A percentile compares a stretch with the other conserved stretches of the same genome.
Conservation (phyloP, 2,888 invertebrate species). For the Miltochrista miniata region DNA sequence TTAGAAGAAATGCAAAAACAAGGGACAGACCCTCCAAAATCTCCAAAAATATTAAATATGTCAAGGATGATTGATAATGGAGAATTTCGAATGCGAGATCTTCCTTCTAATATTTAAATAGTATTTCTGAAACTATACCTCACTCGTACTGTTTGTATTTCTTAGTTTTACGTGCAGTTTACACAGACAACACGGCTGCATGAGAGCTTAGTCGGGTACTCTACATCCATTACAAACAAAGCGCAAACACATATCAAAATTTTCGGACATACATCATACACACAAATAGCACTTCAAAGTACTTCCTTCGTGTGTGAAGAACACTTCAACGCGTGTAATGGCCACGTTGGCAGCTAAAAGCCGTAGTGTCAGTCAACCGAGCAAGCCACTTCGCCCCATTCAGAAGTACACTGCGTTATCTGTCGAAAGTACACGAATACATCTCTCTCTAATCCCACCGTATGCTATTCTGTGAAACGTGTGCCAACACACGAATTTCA, state of each 20-base stretch:
- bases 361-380: conserved; percentile 57
- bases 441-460: conserved; percentile 41
- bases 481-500: conserved; percentile 30
- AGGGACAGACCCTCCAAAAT: too few species aligned
- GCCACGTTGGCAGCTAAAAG: conserved; percentile 45
- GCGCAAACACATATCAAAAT: conserved; percentile 23
- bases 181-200: conserved; percentile 9
- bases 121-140: too few species aligned
- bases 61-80: too few species aligned
- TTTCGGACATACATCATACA: conserved; percentile 14
- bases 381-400: conserved; percentile 50
- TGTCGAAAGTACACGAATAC: conserved; percentile 40
- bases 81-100: too few species aligned
- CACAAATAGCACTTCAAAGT: conserved; percentile 33
- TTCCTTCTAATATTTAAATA: too few species aligned
- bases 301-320: conserved; percentile 23
- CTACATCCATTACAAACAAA: conserved; percentile 3
- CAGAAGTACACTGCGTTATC: conserved; percentile 35
- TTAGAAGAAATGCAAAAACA: too few species aligned
- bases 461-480: conserved; percentile 10
- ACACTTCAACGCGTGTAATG: conserved; percentile 33
- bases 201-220: conserved; percentile 11
- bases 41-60: too few species aligned
- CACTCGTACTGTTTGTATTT: too few species aligned
- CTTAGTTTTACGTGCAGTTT: neutral